phyloP scores from a whole-genome alignment of 2,797 vertebrate genomes.

The Lithobates sylvaticus region DNA sequence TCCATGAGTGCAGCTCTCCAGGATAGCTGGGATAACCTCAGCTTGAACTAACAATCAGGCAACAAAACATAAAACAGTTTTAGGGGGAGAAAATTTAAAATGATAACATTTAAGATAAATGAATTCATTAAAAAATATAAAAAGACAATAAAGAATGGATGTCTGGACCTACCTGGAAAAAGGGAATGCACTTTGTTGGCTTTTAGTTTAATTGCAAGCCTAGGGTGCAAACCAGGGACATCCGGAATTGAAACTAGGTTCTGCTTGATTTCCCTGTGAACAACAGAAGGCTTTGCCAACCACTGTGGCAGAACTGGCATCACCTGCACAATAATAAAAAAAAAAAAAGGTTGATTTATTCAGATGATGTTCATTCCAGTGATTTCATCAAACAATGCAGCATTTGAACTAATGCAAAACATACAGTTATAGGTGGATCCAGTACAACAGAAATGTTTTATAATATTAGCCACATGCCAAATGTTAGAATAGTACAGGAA shows the following conservation, averaged over 20 bases:
- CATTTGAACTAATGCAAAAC: too few species aligned
- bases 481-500: too few species aligned
- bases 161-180: slow-evolving; percentile 85
- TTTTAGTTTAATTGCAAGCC: slow-evolving; percentile 80
- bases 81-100: not conserved
- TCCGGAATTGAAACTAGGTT: slow-evolving; percentile 79
- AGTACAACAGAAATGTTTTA: too few species aligned
- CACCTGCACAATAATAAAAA: slow-evolving; percentile 74
- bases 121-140: too few species aligned
- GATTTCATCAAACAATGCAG: too few species aligned
- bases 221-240: slow-evolving; percentile 79
- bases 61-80: accelerated
- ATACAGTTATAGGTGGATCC: too few species aligned
- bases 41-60: slow-evolving; percentile 43
- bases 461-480: too few species aligned
- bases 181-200: slow-evolving; percentile 82
- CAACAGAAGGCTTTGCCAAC: slow-evolving; percentile 85
- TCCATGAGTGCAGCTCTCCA: slow-evolving; percentile 79
- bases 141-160: not conserved
- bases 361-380: too few species aligned
- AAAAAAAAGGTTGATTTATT: not conserved
- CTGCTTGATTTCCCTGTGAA: slow-evolving; percentile 82
- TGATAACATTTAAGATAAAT: not conserved
- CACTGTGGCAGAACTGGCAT: slow-evolving; percentile 88
- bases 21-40: slow-evolving; percentile 80